Evolutionary conservation across 2,797 vertebrate species (phyloP).

Genomic region (Chaenodraco wilsoni): DNA sequence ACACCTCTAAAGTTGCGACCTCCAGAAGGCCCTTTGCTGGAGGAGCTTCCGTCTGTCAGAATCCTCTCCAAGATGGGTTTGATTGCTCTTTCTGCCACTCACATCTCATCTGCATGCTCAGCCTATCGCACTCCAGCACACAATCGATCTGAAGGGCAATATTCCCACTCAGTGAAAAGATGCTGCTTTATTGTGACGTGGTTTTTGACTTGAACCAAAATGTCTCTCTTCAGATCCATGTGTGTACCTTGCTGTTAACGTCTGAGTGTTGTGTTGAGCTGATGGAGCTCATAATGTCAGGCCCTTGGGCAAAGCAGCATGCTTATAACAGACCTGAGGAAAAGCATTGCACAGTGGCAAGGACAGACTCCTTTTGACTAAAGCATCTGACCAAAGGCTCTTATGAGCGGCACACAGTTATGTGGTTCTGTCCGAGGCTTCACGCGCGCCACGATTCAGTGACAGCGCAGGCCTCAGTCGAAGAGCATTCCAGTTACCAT

Average conservation of each 20-base stretch:
- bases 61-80: conserved; percentile 70
- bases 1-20: conserved; percentile 55
- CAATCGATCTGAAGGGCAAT: conserved; percentile 77
- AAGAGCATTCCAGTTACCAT: conserved; percentile 72
- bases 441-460: conserved; percentile 75
- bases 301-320: conserved; percentile 48
- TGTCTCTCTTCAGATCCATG: conserved; percentile 53
- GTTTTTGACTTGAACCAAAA: conserved; percentile 13
- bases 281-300: conserved; percentile 51
- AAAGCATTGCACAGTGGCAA: conserved; percentile 62
- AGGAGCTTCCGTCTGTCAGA: conserved; percentile 59
- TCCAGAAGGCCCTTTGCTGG: conserved; percentile 61
- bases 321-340: conserved; percentile 54
- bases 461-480: conserved; percentile 60
- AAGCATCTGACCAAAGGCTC: conserved; percentile 71
- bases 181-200: conserved; percentile 65
- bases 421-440: conserved; percentile 63
- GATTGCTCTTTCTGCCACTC: conserved; percentile 70
- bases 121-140: conserved; percentile 71
- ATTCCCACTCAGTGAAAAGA: conserved; percentile 65
- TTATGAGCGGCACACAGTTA: conserved; percentile 74
- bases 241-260: conserved; percentile 66
- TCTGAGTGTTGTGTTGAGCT: conserved; percentile 50
- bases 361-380: conserved; percentile 73
- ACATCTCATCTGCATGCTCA: conserved; percentile 72